Percentiles rank a stretch among this genome's conserved stretches.
Evolutionary conservation across 2,113 vertebrate species (phyloP).

Genomic region (Dasyurus viverrinus): DNA sequence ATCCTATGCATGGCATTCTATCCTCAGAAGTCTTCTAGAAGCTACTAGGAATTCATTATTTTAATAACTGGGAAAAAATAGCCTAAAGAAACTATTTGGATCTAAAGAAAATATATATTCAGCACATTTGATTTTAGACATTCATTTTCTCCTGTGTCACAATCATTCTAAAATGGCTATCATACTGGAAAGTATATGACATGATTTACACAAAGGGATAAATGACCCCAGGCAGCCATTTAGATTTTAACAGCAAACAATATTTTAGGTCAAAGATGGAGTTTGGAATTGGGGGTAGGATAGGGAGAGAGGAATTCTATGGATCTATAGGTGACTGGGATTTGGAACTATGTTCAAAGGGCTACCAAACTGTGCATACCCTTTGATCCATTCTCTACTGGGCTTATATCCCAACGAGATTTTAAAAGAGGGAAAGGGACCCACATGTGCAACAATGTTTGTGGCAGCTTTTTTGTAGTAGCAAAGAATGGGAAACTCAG

Average conservation of each 20-base stretch:
- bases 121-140: neutral
- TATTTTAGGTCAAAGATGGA: constrained; percentile 2
- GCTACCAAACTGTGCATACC: too few relatives aligned
- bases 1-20: neutral
- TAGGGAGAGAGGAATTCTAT: neutral
- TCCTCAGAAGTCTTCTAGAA: neutral
- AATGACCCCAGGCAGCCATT: neutral
- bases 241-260: neutral
- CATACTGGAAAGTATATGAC: neutral
- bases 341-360: too few relatives aligned
- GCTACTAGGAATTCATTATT: neutral
- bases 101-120: constrained; percentile 28
- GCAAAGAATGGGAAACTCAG: too few relatives aligned
- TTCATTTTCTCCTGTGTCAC: constrained; percentile 11
- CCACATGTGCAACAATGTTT: too few relatives aligned
- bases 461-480: too few relatives aligned
- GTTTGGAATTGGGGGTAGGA: neutral
- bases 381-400: too few relatives aligned
- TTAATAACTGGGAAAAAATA: neutral
- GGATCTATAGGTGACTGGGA: neutral
- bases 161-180: neutral
- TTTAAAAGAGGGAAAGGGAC: too few relatives aligned
- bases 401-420: too few relatives aligned
- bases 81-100: neutral
- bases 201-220: neutral